A percentile compares a stretch with the other conserved stretches of the same genome.
Conservation (phyloP, 2,113 vertebrate species). For the Morone chrysops region DNA sequence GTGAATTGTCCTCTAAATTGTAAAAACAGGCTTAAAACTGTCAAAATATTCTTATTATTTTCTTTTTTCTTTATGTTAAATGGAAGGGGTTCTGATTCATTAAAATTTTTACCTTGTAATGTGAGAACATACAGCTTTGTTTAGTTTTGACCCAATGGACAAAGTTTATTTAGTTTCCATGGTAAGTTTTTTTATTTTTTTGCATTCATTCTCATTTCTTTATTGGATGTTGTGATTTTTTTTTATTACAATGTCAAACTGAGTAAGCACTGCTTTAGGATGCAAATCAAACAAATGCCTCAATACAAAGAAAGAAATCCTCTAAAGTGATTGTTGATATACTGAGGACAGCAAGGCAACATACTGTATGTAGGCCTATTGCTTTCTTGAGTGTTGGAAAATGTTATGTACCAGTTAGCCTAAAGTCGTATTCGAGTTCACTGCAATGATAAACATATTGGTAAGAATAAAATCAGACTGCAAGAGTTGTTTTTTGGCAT, state of each 20-base stretch:
- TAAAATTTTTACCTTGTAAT: too few species aligned
- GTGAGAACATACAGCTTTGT: too few species aligned
- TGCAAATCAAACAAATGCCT: not conserved
- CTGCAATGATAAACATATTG: too few species aligned
- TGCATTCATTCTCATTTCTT: not conserved
- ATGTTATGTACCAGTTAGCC: too few species aligned
- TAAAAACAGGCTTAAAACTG: too few species aligned
- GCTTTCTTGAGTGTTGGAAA: not conserved
- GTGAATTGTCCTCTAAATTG: not conserved
- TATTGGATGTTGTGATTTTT: not conserved
- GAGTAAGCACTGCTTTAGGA: not conserved
- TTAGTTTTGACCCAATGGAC: too few species aligned
- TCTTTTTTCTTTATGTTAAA: not conserved
- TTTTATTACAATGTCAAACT: not conserved
- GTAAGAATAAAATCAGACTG: not conserved
- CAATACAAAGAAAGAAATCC: too few species aligned
- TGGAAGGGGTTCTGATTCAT: not conserved
- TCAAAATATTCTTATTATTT: too few species aligned
- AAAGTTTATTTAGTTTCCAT: not conserved
- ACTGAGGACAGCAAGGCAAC: not conserved
- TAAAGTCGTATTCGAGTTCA: not conserved
- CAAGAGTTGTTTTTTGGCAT: too few species aligned
- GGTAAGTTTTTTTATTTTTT: not conserved
- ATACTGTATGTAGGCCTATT: not conserved
- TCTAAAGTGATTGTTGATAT: not conserved